phyloP scores from a whole-genome alignment of 2,797 vertebrate species.

The Hypotaenidia philippensis region DNA sequence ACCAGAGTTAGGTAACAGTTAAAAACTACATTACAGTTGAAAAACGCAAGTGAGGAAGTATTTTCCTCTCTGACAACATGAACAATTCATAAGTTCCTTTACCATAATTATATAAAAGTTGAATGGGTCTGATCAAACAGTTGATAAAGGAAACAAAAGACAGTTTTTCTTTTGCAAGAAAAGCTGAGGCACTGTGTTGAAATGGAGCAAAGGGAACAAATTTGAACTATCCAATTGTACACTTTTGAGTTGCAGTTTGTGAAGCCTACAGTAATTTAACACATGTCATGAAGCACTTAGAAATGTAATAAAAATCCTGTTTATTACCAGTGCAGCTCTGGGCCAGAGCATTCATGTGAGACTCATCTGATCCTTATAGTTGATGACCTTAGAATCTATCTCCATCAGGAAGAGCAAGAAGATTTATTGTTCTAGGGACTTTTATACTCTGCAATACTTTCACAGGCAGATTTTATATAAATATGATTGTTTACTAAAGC shows the following conservation, averaged over 20 bases:
- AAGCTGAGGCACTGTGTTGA: not conserved
- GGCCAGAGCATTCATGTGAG: constrained; percentile 60
- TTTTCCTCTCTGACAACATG: not conserved
- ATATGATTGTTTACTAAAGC: constrained; percentile 45
- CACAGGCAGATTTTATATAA: constrained; percentile 23
- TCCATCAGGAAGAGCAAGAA: constrained; percentile 54
- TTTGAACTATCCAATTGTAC: constrained; percentile 20
- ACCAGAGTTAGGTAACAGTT: no score
- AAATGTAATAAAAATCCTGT: constrained; percentile 68
- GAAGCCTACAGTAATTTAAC: constrained; percentile 64
- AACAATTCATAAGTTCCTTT: not conserved
- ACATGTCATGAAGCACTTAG: constrained; percentile 51
- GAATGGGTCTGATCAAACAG: not conserved
- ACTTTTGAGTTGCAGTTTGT: constrained; percentile 49
- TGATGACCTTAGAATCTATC: constrained; percentile 58
- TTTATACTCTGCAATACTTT: constrained; percentile 45
- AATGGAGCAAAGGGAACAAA: constrained; percentile 9
- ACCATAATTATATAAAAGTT: not conserved
- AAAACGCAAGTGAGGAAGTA: not conserved
- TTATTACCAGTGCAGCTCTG: constrained; percentile 54
- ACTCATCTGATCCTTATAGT: constrained; percentile 38
- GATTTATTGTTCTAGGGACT: constrained; percentile 58
- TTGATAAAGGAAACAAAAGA: not conserved
- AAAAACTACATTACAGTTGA: not conserved
- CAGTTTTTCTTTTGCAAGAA: not conserved